phyloP scores from a whole-genome alignment of 1,140 invertebrate species.

The Apis florea region DNA sequence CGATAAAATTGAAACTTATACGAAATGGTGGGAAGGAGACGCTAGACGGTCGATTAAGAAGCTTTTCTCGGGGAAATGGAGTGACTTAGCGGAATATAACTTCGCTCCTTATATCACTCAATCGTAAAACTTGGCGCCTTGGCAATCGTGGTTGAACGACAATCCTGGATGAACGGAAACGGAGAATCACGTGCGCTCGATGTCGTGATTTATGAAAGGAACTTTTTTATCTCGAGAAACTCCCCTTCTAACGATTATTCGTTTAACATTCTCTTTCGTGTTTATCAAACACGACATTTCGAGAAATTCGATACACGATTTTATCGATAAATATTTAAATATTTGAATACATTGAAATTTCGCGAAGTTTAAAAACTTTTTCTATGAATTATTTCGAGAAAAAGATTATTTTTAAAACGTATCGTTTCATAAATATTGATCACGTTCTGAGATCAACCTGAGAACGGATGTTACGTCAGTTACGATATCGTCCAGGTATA shows the following conservation, averaged over 20 bases:
- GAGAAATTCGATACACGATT: background rate
- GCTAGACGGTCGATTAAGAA: slow-evolving; percentile 26
- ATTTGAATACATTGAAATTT: no score
- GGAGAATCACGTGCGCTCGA: slow-evolving; percentile 13
- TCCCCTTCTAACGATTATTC: background rate
- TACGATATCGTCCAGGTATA: no score
- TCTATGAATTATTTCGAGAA: no score
- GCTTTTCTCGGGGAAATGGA: slow-evolving; percentile 12
- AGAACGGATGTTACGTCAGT: no score
- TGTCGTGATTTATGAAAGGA: slow-evolving; percentile 37
- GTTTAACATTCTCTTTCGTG: background rate
- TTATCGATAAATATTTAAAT: no score
- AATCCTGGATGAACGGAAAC: background rate
- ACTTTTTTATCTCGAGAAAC: slow-evolving; percentile 1
- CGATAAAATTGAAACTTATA: slow-evolving; percentile 28
- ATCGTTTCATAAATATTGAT: no score
- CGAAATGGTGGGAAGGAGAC: background rate
- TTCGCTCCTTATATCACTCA: slow-evolving; percentile 38
- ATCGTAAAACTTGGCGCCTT: slow-evolving; percentile 40
- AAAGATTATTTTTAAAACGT: no score
- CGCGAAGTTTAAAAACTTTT: no score
- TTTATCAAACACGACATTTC: background rate
- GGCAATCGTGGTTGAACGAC: slow-evolving; percentile 34
- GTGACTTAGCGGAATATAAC: slow-evolving; percentile 23
- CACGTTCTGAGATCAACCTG: no score